Percentiles rank a stretch among this genome's conserved stretches.
Evolutionary conservation across 2,888 invertebrate genomes (phyloP).

Genomic region (Patella ulyssiponensis): DNA sequence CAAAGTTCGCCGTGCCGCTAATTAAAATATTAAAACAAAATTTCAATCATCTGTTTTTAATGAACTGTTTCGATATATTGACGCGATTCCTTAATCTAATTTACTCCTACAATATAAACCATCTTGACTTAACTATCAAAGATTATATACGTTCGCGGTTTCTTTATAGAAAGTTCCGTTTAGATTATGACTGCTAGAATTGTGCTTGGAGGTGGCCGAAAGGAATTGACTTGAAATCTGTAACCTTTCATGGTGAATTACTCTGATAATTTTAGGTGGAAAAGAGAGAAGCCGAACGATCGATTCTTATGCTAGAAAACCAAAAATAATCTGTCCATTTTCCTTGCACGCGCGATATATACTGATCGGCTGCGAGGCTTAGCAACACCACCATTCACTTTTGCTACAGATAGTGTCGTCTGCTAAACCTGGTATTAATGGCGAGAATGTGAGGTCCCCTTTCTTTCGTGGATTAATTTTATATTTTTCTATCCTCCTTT

Average conservation of each 20-base stretch:
- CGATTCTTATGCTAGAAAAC: background rate
- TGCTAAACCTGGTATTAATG: background rate
- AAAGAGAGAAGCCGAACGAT: background rate
- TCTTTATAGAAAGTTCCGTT: no score
- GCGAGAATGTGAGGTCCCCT: background rate
- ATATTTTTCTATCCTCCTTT: background rate
- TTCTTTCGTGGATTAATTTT: conserved; percentile 4
- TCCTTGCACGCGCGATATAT: background rate
- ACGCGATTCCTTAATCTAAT: no score
- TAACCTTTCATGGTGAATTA: background rate
- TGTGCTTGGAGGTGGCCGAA: background rate
- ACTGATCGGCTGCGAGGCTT: conserved; percentile 6
- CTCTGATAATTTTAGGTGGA: background rate
- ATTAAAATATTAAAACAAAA: no score
- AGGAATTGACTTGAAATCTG: background rate
- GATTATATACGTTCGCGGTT: no score
- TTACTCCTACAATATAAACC: no score
- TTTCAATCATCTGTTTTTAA: no score
- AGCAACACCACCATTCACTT: background rate
- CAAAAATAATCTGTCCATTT: conserved; percentile 2
- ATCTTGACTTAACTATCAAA: no score
- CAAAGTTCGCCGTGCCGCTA: no score
- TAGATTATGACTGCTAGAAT: no score
- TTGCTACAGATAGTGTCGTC: conserved; percentile 1
- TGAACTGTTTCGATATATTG: no score